Evolutionary conservation across 2,888 invertebrate genomes (phyloP), one percentile per base, ranked within the genome.

Genomic region (Aphidoletes aphidimyza): DNA sequence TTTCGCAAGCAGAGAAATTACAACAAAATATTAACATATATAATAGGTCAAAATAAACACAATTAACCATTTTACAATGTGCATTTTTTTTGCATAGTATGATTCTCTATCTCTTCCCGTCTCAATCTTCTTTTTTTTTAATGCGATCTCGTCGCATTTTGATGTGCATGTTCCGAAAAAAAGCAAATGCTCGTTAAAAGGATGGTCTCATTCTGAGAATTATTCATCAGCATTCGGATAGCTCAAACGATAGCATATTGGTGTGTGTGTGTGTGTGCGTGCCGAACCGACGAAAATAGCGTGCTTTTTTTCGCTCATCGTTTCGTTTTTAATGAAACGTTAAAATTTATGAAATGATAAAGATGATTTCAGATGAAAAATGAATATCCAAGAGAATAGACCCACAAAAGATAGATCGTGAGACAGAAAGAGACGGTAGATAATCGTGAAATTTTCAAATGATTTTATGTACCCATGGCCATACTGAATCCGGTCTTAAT

Each of bases 1-100:
- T 54, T 54, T 54, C 26, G 54, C 54, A 54, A 54, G 54, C n/a
- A 3, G 54, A 54, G 42, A 14, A 42, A 42, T 42, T 42, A 42
- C 42, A 42, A 42, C 6, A 6, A 42, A 42, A 42, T 42, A 54
- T 54, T 26, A 54, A 22, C 54, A 54, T 54, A n/a, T n/a, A 22
- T 54, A 54, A 54, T 54, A 26, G 54, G 54, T n/a, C 54, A 54
- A 54, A 54, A 26, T 26, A 54, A 54, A 54, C 26, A 54, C 54
- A 54, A 54, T 54, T 54, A 54, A 11, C 54, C 2, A 54, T 54
- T 54, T 2, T 22, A 22, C 17, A 5, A 11, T 54, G 2, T 22
- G 22, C 3, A 5, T 54, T 54, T 54, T 26, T 54, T 54, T 54
- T 54, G 11, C 2, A 47, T 19, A 47, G 47, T 47, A 8, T 47